phyloP scores from a whole-genome alignment of 2,888 invertebrate genomes.

The Dicycla oo region DNA sequence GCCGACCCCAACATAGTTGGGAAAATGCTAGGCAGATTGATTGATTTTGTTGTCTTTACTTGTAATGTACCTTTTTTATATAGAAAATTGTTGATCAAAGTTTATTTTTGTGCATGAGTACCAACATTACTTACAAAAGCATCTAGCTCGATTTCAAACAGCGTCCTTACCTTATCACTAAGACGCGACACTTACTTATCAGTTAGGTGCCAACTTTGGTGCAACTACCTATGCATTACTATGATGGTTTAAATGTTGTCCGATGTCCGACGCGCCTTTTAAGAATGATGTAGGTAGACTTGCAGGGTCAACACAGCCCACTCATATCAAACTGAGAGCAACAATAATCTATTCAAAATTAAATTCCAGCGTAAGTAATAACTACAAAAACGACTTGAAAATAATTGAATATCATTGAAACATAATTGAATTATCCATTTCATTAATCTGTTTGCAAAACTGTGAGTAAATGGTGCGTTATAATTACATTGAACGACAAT shows the following conservation, averaged over 20 bases:
- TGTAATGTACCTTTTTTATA: background rate
- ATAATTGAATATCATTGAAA: conserved; percentile 54
- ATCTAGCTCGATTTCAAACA: background rate
- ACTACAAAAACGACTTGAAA: conserved; percentile 38
- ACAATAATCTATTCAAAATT: conserved; percentile 52
- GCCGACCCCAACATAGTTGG: too few relatives aligned
- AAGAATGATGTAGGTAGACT: background rate
- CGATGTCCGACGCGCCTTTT: background rate
- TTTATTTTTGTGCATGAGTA: background rate
- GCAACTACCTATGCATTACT: too few relatives aligned
- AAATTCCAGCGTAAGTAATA: conserved; percentile 24
- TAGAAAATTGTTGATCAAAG: background rate
- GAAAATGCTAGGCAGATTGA: too few relatives aligned
- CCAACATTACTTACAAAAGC: background rate
- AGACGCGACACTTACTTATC: background rate
- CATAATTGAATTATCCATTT: conserved; percentile 67
- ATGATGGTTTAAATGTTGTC: too few relatives aligned
- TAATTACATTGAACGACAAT: conserved; percentile 78
- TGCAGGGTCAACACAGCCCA: background rate
- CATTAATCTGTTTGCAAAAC: conserved; percentile 80
- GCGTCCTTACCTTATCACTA: background rate
- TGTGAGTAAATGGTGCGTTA: conserved; percentile 80
- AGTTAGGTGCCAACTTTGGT: too few relatives aligned
- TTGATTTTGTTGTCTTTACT: too few relatives aligned
- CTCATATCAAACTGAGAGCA: conserved; percentile 35